Evolutionary conservation across 2,113 vertebrate species (phyloP), one percentile per base, ranked within the genome.

Genomic region (Romanogobio albipinnatus): DNA sequence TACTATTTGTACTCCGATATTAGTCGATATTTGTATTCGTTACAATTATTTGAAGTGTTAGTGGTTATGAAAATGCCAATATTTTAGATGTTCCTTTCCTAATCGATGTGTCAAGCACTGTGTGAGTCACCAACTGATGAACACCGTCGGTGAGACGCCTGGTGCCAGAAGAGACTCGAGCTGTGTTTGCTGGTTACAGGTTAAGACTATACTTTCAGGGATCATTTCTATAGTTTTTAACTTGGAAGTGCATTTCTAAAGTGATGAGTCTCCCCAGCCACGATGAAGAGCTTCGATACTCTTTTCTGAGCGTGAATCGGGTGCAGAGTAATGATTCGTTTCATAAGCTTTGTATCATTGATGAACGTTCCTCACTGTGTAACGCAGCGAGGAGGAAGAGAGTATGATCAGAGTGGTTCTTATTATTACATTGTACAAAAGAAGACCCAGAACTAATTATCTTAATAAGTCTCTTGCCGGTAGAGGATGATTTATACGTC

Each of bases 151-250:
- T 36, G 79, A 33, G 79, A 81, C 61, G 4, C 0, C 3, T 1
- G 51, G 17, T 8, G 39, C 8, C 14, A 33, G 7, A 29, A 66
- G 0, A 1, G 61, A 66, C 43, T 1, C 1, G 0, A 17, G 15
- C 43, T 64, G 39, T 17, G 10, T 49, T 49, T 53, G 6, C 5
- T 0, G 1, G 0, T 0, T 0, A n/a, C 1, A 19, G 0, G 0
- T 62, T 86, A 92, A 93, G 91, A 90, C 92, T 91, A 91, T 92
- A 92, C 90, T 93, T 92, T 91, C 86, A 92, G 91, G 91, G 90
- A 93, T 93, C 89, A 92, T 93, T 93, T 93, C 91, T 93, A 91
- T 92, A 93, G 90, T 91, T 73, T 0, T 0, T 89, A 2, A 93
- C 92, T 90, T 87, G 86, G 91, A 88, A 92, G 91, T 92, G 90